phyloP scores from a whole-genome alignment of 2,888 invertebrate genomes.

The Dicyrtoma fusca region DNA sequence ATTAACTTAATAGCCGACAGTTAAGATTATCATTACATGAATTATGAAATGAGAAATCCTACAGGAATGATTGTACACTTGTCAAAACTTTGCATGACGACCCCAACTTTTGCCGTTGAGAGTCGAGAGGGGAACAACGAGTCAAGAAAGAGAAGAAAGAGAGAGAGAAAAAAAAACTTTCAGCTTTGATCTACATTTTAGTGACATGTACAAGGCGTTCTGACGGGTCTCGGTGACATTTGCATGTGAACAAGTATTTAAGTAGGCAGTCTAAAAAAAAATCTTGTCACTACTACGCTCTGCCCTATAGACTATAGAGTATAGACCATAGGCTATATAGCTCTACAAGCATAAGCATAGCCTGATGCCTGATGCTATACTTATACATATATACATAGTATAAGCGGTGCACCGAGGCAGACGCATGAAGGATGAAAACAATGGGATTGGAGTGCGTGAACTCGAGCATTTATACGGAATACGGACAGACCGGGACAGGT shows the following conservation, averaged over 20 bases:
- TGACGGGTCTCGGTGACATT: constrained; percentile 28
- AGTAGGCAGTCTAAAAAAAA: constrained; percentile 3
- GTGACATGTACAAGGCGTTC: constrained; percentile 17
- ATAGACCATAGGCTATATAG: too few relatives aligned
- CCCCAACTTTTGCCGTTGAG: background rate
- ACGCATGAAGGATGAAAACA: too few relatives aligned
- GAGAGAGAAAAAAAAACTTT: background rate
- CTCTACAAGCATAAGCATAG: too few relatives aligned
- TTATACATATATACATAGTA: too few relatives aligned
- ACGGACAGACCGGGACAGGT: too few relatives aligned
- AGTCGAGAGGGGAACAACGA: constrained; percentile 1
- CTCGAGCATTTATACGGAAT: too few relatives aligned
- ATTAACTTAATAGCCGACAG: constrained; percentile 16
- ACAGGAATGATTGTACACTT: background rate
- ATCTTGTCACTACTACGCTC: constrained; percentile 25
- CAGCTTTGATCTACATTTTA: constrained; percentile 13
- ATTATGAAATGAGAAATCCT: constrained; percentile 3
- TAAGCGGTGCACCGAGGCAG: too few relatives aligned
- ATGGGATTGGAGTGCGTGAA: too few relatives aligned
- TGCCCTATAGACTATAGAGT: too few relatives aligned
- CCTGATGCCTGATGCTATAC: too few relatives aligned
- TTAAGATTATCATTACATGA: constrained; percentile 3
- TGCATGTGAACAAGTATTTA: constrained; percentile 34
- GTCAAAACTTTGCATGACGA: constrained; percentile 4
- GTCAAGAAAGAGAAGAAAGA: background rate